Conservation (phyloP, 35 echinoderm and acorn worm species). For the Apostichopus japonicus region DNA sequence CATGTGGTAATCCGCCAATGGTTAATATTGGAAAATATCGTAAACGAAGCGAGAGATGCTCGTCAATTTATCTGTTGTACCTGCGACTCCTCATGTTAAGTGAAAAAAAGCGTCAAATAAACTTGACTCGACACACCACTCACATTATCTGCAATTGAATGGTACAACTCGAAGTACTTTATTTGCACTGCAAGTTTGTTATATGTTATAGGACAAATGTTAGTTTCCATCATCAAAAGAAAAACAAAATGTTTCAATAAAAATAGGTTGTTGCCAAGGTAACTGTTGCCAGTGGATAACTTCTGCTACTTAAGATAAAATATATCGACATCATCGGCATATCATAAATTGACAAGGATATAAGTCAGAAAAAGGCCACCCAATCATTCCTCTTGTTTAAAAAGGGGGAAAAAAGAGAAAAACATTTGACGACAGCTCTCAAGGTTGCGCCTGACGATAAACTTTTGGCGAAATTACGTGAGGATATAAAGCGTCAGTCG, state of each 20-base stretch:
- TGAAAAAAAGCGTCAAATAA: background rate
- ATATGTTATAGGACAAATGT: background rate
- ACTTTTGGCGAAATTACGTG: background rate
- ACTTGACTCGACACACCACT: background rate
- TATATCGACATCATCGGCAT: background rate
- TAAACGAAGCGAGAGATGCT: background rate
- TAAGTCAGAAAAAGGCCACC: background rate
- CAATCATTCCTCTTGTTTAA: background rate
- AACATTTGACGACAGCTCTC: background rate
- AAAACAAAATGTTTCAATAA: constrained; percentile 3
- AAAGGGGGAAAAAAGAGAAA: background rate
- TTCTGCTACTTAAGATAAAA: background rate
- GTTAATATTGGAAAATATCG: constrained; percentile 3
- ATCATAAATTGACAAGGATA: background rate
- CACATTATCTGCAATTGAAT: background rate
- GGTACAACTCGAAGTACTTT: background rate
- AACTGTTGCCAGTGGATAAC: constrained; percentile 30
- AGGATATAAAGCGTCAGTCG: background rate
- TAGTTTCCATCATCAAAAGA: background rate
- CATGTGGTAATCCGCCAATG: background rate
- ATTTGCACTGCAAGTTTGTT: background rate
- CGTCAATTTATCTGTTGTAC: background rate
- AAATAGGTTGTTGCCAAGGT: constrained; percentile 19
- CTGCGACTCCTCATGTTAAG: background rate
- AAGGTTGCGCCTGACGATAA: background rate